Evolutionary conservation across 2,113 vertebrate genomes (phyloP).

Genomic region (Mellivora capensis): DNA sequence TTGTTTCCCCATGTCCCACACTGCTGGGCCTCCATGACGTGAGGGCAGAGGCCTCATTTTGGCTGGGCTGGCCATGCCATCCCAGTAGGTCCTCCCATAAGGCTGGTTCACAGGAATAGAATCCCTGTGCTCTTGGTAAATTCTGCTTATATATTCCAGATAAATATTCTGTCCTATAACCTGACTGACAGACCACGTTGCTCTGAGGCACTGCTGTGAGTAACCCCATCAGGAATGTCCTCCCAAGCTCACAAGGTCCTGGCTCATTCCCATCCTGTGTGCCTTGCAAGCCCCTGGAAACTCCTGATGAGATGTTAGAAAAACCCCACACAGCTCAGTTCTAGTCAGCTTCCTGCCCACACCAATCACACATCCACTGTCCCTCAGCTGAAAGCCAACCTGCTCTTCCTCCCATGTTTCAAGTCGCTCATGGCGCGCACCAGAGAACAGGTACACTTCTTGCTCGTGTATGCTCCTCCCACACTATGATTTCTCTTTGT

Average conservation of each 20-base stretch:
- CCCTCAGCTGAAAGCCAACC: not conserved
- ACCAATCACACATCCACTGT: rapidly evolving
- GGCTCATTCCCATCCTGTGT: not conserved
- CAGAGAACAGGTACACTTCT: rapidly evolving
- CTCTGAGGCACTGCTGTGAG: not conserved
- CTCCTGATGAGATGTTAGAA: not conserved
- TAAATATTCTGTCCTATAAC: not conserved
- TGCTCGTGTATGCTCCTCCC: not conserved
- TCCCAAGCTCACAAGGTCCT: rapidly evolving
- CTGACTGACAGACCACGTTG: too few species aligned
- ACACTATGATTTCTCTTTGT: not conserved
- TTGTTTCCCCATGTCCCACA: not conserved
- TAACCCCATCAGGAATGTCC: not conserved
- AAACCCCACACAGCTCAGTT: not conserved
- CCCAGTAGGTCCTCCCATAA: not conserved
- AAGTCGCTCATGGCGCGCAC: rapidly evolving
- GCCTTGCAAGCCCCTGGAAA: not conserved
- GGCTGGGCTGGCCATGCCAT: not conserved
- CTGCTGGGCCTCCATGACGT: not conserved
- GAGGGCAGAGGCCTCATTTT: not conserved
- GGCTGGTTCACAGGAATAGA: not conserved
- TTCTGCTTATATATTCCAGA: not conserved
- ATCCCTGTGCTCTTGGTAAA: not conserved
- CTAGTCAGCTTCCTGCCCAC: too few species aligned
- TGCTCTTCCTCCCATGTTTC: rapidly evolving